A percentile compares a stretch with the other conserved stretches of the same genome.
phyloP scores from a whole-genome alignment of 1,140 invertebrate genomes.

The Hylaeus volcanicus region DNA sequence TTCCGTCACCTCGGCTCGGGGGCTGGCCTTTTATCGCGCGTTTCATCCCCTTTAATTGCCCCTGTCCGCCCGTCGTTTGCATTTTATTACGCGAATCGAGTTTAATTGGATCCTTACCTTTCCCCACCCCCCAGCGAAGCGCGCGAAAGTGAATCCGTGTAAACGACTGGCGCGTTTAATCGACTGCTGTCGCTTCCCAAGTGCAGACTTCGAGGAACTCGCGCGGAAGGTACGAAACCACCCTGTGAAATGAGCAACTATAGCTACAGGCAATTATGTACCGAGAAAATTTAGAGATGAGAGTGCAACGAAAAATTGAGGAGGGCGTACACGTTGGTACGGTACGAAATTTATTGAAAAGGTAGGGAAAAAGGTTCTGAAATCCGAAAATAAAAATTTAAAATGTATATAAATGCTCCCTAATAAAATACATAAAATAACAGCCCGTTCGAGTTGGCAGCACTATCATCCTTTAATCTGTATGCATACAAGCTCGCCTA shows the following conservation, averaged over 20 bases:
- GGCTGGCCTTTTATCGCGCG: conserved; percentile 19
- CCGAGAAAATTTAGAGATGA: too few species aligned
- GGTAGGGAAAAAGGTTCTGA: too few species aligned
- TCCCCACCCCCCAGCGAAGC: background rate
- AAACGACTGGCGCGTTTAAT: conserved; percentile 9
- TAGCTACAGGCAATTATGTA: too few species aligned
- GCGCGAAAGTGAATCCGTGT: conserved; percentile 18
- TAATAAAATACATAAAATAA: too few species aligned
- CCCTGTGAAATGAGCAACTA: too few species aligned
- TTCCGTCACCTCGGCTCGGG: background rate
- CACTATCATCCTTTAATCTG: background rate
- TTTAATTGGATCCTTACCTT: conserved; percentile 28
- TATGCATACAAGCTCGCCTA: too few species aligned
- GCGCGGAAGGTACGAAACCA: too few species aligned
- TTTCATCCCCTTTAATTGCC: conserved; percentile 39
- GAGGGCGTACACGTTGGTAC: too few species aligned
- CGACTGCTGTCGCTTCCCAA: background rate
- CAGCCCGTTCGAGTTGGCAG: background rate
- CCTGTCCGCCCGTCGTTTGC: conserved; percentile 38
- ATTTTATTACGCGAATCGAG: conserved; percentile 37
- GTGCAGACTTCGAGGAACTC: background rate
- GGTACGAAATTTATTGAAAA: too few species aligned
- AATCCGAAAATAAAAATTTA: too few species aligned
- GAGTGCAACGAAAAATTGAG: too few species aligned
- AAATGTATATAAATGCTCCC: too few species aligned